phyloP scores from a whole-genome alignment of 2,888 invertebrate species.

The Acrocera orbiculus region DNA sequence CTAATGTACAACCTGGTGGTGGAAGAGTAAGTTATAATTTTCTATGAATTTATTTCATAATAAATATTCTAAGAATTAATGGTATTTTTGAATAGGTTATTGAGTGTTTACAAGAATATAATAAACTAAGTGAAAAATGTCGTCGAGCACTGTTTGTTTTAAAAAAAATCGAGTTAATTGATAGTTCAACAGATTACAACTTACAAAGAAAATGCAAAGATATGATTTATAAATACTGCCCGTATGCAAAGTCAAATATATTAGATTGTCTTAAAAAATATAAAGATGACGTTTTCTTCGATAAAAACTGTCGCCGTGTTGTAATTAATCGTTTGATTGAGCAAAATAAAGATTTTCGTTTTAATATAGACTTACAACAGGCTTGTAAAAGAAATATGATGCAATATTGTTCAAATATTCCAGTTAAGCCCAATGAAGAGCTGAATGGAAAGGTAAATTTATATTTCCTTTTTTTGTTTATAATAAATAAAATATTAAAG shows the following conservation, averaged over 20 bases:
- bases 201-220: slow-evolving; percentile 67
- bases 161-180: slow-evolving; percentile 67
- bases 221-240: slow-evolving; percentile 74
- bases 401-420: slow-evolving; percentile 44
- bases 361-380: slow-evolving; percentile 68
- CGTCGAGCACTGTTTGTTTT: slow-evolving; percentile 69
- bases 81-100: slow-evolving; percentile 44
- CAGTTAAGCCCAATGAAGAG: slow-evolving; percentile 44
- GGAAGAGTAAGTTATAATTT: slow-evolving; percentile 24
- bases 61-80: slow-evolving; percentile 1
- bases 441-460: slow-evolving; percentile 51
- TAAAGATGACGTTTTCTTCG: slow-evolving; percentile 61
- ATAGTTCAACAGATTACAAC: slow-evolving; percentile 75
- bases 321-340: slow-evolving; percentile 80
- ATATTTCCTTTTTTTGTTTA: background rate
- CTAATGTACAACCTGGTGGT: slow-evolving; percentile 45
- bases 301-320: slow-evolving; percentile 63
- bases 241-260: slow-evolving; percentile 46
- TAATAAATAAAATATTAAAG: too few relatives aligned
- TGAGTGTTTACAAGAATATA: slow-evolving; percentile 57
- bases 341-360: slow-evolving; percentile 75
- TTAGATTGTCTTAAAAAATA: slow-evolving; percentile 63
- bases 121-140: slow-evolving; percentile 50
- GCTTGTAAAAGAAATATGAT: slow-evolving; percentile 70
- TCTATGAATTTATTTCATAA: slow-evolving; percentile 5